Conservation (phyloP, 2,113 vertebrate species). For the Lates calcarifer region DNA sequence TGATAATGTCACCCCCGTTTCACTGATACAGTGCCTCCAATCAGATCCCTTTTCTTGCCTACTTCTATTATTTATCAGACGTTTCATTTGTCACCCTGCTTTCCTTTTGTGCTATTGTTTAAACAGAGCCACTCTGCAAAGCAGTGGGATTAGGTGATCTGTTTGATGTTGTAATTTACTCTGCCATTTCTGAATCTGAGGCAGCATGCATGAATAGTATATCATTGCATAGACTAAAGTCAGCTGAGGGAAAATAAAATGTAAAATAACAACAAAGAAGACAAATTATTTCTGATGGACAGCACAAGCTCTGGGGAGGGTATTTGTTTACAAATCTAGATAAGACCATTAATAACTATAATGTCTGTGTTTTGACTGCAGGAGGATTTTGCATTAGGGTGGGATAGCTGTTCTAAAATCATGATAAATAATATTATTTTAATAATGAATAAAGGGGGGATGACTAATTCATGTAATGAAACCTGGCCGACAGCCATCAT, state of each 20-base stretch:
- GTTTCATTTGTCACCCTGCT: conserved; percentile 8
- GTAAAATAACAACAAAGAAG: background rate
- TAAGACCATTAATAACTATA: background rate
- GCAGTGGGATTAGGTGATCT: conserved; percentile 8
- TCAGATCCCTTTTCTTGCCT: conserved; percentile 15
- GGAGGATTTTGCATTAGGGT: background rate
- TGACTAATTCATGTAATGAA: conserved; percentile 41
- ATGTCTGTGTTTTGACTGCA: background rate
- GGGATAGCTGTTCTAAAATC: background rate
- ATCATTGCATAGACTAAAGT: background rate
- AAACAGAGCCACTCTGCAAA: conserved; percentile 18
- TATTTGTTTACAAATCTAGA: background rate
- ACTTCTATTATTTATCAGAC: conserved; percentile 18
- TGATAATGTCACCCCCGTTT: conserved; percentile 28
- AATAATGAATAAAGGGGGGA: conserved; percentile 28
- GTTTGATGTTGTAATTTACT: conserved; percentile 37
- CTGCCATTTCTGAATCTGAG: conserved; percentile 1
- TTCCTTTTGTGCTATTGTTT: conserved; percentile 23
- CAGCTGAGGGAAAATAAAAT: background rate
- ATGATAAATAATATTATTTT: conserved; percentile 9
- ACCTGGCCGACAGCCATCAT: conserved; percentile 28
- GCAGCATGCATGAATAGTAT: background rate
- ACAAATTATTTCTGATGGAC: background rate
- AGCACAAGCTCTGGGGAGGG: background rate
- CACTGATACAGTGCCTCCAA: conserved; percentile 3